phyloP scores from a whole-genome alignment of 2,113 vertebrate species.

The Istiophorus platypterus region DNA sequence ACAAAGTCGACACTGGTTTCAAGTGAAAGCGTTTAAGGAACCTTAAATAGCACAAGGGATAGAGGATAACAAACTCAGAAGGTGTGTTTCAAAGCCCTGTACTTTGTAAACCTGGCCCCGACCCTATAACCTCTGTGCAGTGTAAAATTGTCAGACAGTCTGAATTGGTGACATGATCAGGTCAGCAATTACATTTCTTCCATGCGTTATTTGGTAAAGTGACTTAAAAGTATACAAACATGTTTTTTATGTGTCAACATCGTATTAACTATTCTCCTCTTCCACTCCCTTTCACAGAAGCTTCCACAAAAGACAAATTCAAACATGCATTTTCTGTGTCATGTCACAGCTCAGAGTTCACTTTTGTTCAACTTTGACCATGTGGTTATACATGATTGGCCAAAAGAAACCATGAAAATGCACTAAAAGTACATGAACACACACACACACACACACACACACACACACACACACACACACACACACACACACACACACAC shows the following conservation, averaged over 20 bases:
- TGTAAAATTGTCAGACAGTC: background rate
- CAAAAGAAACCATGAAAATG: background rate
- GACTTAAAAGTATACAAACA: too few relatives aligned
- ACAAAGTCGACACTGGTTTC: too few relatives aligned
- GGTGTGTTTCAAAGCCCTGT: background rate
- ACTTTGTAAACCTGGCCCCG: background rate
- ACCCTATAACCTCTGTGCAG: background rate
- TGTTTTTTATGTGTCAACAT: too few relatives aligned
- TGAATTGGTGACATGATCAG: background rate
- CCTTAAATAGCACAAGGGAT: background rate
- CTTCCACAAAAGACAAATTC: background rate
- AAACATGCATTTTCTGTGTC: background rate
- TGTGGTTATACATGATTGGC: background rate
- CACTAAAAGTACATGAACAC: background rate
- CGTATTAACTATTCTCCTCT: too few relatives aligned
- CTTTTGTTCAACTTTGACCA: background rate
- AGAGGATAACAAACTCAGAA: background rate
- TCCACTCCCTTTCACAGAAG: background rate
- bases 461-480: background rate
- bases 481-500: background rate
- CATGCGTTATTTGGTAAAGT: too few relatives aligned
- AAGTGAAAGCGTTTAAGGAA: background rate
- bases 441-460: background rate
- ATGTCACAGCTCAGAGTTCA: background rate
- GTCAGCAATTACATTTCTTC: too few relatives aligned